Base-by-base conservation (phyloP, 2,113 vertebrate species). In the Glaucomys volans region DNA sequence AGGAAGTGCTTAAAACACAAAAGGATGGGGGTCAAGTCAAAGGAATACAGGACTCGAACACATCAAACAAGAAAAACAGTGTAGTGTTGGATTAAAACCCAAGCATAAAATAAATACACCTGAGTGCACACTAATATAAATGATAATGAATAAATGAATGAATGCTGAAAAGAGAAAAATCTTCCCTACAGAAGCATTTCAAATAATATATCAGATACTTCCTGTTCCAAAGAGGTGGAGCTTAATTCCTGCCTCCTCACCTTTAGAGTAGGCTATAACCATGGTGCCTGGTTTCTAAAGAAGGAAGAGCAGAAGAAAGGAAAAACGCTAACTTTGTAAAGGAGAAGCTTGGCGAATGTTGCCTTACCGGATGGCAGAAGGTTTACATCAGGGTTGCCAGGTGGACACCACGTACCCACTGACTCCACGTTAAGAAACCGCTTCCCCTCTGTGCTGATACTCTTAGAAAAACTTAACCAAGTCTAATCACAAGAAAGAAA, bases 41-140 rank as follows among this genome's bases (percentile, higher is more conserved):
- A 81, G n/a, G n/a, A 30, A 95, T 9, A 32, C 2, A 85, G 62
- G 42, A 87, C 18, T 83, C 37, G 87, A 80, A 76, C 18, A 71
- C 87, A 57, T 47, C 77, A 77, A 69, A 81, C 18, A 90, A 93
- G 17, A 95, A 77, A 91, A 95, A 59, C 64, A 91, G 81, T 17
- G 13, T n/a, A 47, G 37, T 30, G 76, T 0, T 91, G 40, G 40
- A 82, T 87, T 91, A 72, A 94, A 83, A 77, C 26, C 14, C 40
- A 83, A 90, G 22, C 30, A 64, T 71, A 87, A 90, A 86, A 92
- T 91, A 92, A 89, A 93, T 44, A 93, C 24, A 69, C 11, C 64
- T 64, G 76, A 90, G 13, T 64, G 80, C 14, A 47, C 47, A 87
- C 37, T 69, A 87, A 66, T 91, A 75, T 42, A 83, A 82, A 52